Conservation (phyloP, 2,113 vertebrate species). For the Sceloporus undulatus region DNA sequence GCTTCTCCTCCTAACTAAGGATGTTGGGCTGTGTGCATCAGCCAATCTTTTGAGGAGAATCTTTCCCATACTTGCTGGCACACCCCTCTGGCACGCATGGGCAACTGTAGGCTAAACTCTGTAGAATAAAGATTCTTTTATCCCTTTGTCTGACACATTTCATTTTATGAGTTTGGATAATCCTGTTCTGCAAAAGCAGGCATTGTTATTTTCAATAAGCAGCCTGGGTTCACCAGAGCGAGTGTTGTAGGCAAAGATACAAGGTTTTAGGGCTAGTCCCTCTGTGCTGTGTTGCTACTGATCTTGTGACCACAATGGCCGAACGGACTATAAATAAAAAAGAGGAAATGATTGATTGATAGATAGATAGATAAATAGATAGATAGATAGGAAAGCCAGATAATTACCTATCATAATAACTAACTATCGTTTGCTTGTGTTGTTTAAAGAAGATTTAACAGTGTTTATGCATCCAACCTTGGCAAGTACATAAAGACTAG, state of each 20-base stretch:
- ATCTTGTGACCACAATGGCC: constrained; percentile 71
- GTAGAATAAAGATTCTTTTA: constrained; percentile 69
- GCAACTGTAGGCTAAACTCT: constrained; percentile 67
- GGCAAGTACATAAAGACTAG: constrained; percentile 22
- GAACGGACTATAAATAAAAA: constrained; percentile 73
- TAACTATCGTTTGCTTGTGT: constrained; percentile 42
- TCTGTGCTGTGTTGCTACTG: constrained; percentile 64
- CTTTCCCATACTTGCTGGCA: constrained; percentile 68
- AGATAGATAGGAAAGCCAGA: constrained; percentile 50
- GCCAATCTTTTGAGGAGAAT: constrained; percentile 54
- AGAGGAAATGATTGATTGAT: constrained; percentile 58
- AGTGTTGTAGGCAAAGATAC: constrained; percentile 56
- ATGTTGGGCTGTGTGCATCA: constrained; percentile 49
- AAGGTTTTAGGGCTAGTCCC: constrained; percentile 63
- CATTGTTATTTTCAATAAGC: constrained; percentile 67
- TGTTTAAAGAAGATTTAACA: constrained; percentile 43
- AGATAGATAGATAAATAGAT: not conserved
- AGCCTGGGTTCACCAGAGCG: constrained; percentile 56
- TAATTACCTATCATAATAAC: constrained; percentile 63
- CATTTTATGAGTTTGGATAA: constrained; percentile 65
- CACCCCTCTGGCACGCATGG: constrained; percentile 58
- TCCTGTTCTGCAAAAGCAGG: constrained; percentile 56
- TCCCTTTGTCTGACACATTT: constrained; percentile 66
- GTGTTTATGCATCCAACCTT: not conserved
- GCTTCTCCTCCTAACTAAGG: constrained; percentile 51